A percentile compares a stretch with the other conserved stretches of the same genome.
Evolutionary conservation across 1,140 invertebrate species (phyloP).

Genomic region (Aphaenogaster rudis): DNA sequence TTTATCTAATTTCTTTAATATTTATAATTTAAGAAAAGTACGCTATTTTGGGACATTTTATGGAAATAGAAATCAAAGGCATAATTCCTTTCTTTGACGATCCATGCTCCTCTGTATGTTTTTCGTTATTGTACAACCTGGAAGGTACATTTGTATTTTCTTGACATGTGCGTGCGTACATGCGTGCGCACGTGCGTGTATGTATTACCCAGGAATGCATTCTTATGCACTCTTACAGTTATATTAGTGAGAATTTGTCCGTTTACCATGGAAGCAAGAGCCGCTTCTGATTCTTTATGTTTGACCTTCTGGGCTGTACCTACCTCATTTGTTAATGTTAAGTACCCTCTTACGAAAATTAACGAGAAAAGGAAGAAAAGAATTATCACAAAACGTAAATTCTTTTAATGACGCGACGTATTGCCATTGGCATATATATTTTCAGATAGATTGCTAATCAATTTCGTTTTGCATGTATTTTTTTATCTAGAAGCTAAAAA

Average conservation of each 20-base stretch:
- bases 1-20: neutral
- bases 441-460: slow-evolving; percentile 87
- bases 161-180: slow-evolving; percentile 21
- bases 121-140: slow-evolving; percentile 67
- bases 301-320: slow-evolving; percentile 62
- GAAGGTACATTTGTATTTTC: slow-evolving; percentile 58
- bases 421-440: slow-evolving; percentile 76
- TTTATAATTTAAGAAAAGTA: slow-evolving; percentile 26
- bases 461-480: slow-evolving; percentile 89
- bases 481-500: slow-evolving; percentile 95
- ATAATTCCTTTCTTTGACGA: slow-evolving; percentile 35
- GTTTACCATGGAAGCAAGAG: slow-evolving; percentile 35
- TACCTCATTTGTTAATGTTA: slow-evolving; percentile 65
- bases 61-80: slow-evolving; percentile 24
- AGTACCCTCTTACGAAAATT: slow-evolving; percentile 25
- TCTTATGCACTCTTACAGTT: slow-evolving; percentile 40
- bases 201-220: slow-evolving; percentile 34
- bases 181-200: neutral
- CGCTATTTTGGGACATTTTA: slow-evolving; percentile 35
- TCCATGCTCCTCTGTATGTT: slow-evolving; percentile 57
- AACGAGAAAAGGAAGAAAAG: slow-evolving; percentile 26
- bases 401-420: slow-evolving; percentile 59
- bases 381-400: slow-evolving; percentile 51
- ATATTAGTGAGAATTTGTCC: slow-evolving; percentile 40
- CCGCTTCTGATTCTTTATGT: slow-evolving; percentile 36